Base-by-base conservation (phyloP, 1,140 invertebrate species). In the Pissodes strobi region DNA sequence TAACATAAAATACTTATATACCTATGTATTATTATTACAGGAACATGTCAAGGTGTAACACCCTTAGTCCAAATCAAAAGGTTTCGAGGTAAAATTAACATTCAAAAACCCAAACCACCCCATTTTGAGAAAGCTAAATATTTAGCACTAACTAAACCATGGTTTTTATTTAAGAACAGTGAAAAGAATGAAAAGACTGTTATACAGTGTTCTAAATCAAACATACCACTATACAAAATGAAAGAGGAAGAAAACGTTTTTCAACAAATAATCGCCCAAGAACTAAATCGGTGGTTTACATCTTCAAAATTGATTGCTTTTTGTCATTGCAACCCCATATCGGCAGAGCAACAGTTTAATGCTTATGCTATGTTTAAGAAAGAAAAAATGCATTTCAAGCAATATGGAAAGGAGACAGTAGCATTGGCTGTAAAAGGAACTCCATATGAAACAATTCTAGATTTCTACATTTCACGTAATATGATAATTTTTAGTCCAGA, bases 61-160 rank as follows among this genome's bases (percentile, higher is more conserved):
- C 67, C 67, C 4, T 30, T 71, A 12, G 37, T 67, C 13, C 82
- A 87, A 64, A 82, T 84, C 12, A 84, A 85, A 72, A 80, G 90
- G 66, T 89, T 84, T 72, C 80, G 85, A 17, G 83, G 84, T 0
- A 90, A 89, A 78, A 88, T 91, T 23, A 90, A 91, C 72, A 85
- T 91, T 43, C 86, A 89, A 74, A 86, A 82, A 64, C 90, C 90
- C 0, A 82, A 82, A 75, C 78, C 82, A 51, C 85, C 86, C 15
- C 86, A 89, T 75, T 89, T 84, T 72, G 81, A 84, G 64, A 83
- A 84, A 59, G 83, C 84, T 22, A 79, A 84, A 60, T 78, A 88
- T 10, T 74, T 88, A 39, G 82, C 85, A 68, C 78, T 90, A 34
- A 74, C 86, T 0, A 82, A 84, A 67, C 88, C 89, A 0, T 82